Evolutionary conservation across 2,797 vertebrate genomes (phyloP).

Genomic region (Pseudochromis fuscus): DNA sequence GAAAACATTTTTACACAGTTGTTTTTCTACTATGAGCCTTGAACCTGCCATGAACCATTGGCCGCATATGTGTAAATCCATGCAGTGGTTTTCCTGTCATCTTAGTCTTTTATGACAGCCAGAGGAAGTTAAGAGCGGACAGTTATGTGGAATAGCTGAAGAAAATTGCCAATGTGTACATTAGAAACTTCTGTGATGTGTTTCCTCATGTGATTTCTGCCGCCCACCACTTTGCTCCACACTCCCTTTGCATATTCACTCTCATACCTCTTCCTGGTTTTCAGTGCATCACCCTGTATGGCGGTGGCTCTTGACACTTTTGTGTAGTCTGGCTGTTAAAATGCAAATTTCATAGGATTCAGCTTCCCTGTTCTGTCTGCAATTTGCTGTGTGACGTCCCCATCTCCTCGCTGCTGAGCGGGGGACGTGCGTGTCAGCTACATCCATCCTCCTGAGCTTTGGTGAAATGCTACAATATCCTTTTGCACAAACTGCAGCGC

Average conservation of each 20-base stretch:
- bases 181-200: slow-evolving; percentile 31
- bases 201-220: slow-evolving; percentile 50
- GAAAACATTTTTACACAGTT: too few species aligned
- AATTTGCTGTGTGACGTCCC: slow-evolving; percentile 76
- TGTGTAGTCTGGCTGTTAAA: slow-evolving; percentile 80
- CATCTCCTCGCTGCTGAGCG: slow-evolving; percentile 69
- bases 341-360: slow-evolving; percentile 81
- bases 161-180: slow-evolving; percentile 41
- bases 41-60: too few species aligned
- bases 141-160: slow-evolving; percentile 4
- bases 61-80: too few species aligned
- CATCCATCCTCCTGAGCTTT: slow-evolving; percentile 67
- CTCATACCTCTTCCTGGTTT: slow-evolving; percentile 48
- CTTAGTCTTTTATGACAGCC: slow-evolving; percentile 2
- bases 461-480: slow-evolving; percentile 61
- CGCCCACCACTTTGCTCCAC: slow-evolving; percentile 34
- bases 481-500: slow-evolving; percentile 55
- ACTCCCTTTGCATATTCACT: slow-evolving; percentile 37
- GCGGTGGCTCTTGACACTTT: slow-evolving; percentile 74
- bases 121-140: slow-evolving; percentile 12
- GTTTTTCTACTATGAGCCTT: too few species aligned
- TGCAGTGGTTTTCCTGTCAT: background rate
- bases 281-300: slow-evolving; percentile 57
- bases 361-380: slow-evolving; percentile 74
- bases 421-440: slow-evolving; percentile 72